Base-by-base conservation (phyloP, 2,797 vertebrate species). In the Esox masquinongy region DNA sequence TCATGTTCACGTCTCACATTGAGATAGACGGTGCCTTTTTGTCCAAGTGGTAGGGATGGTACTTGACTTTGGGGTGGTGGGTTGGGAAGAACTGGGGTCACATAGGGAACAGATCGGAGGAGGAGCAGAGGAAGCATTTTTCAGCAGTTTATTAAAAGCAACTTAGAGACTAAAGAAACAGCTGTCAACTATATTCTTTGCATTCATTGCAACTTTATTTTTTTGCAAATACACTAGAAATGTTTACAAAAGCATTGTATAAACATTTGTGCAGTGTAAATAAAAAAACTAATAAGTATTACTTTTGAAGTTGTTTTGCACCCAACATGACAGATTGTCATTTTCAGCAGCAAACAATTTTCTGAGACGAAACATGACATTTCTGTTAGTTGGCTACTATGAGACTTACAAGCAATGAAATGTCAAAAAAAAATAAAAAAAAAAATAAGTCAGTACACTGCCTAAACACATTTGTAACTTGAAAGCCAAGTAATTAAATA, bases 171-270 rank as follows among this genome's bases (percentile, higher is more conserved):
- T 19, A 77, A 50, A 19, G 22, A 70, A 51, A 47, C 22, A 50
- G 64, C 79, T 64, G 0, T 68, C 22, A 68, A 0, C 0, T 67
- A n/a, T 84, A 71, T 34, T 77, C 29, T 87, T 89, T 87, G 84
- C 86, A 89, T 79, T 83, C 82, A 85, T 29, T 84, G 86, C 89
- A 91, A 89, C 75, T 88, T 93, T 89, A 88, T 71, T 93, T 93
- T 93, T 91, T 91, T 94, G 94, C 87, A 95, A 95, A 95, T 93
- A 92, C 94, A 94, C 93, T 94, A 95, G 87, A 95, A 95, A 95
- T 94, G 84, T 94, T 94, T 95, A 94, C 92, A 95, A 95, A 95
- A 93, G 93, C 93, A 94, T 92, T 89, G 91, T 94, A 95, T 88
- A 95, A 95, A 95, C 90, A 90, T 94, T 87, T 94, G 94, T 94